Percentiles rank a stretch among this genome's conserved stretches.
These are phyloP conservation scores for Zosterops japonicus DNA, from an alignment of 2,113 vertebrate species.

Conservation along the genomic window DNA sequence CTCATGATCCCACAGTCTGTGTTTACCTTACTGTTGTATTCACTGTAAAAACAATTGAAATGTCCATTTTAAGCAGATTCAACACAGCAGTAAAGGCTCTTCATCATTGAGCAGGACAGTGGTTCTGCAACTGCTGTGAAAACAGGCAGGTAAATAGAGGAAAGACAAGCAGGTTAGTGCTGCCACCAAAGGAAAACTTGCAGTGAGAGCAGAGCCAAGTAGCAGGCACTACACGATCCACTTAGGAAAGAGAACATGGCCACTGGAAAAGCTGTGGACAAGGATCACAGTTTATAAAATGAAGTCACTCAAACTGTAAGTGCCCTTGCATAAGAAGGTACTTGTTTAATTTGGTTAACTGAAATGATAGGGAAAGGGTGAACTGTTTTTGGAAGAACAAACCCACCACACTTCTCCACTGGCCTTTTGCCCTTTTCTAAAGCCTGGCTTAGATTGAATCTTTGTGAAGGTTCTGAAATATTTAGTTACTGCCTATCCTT, in stretches of 20 bases:
- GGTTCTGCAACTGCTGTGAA: background rate
- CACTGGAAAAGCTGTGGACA: background rate
- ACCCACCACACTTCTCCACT: background rate
- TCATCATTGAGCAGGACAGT: background rate
- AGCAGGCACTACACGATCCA: background rate
- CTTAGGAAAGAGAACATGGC: background rate
- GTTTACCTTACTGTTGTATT: background rate
- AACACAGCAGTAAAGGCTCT: background rate
- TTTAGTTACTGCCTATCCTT: constrained; percentile 19
- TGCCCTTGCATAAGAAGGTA: background rate
- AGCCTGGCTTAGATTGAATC: constrained; percentile 4
- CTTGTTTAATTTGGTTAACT: background rate
- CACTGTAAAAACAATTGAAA: background rate
- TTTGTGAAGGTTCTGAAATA: constrained; percentile 52
- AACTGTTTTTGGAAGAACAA: background rate
- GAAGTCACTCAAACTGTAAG: background rate
- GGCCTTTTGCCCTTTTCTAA: constrained; percentile 20
- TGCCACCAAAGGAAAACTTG: background rate
- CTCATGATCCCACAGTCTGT: background rate
- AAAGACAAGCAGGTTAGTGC: background rate
- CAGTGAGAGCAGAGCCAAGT: background rate
- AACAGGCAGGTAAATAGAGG: background rate
- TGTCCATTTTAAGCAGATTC: background rate
- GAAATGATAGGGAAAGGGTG: background rate
- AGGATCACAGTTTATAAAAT: background rate